These are phyloP conservation scores for Dendrocincla tyrannina DNA, from an alignment of 2,797 vertebrate genomes.

Conservation along the genomic window DNA sequence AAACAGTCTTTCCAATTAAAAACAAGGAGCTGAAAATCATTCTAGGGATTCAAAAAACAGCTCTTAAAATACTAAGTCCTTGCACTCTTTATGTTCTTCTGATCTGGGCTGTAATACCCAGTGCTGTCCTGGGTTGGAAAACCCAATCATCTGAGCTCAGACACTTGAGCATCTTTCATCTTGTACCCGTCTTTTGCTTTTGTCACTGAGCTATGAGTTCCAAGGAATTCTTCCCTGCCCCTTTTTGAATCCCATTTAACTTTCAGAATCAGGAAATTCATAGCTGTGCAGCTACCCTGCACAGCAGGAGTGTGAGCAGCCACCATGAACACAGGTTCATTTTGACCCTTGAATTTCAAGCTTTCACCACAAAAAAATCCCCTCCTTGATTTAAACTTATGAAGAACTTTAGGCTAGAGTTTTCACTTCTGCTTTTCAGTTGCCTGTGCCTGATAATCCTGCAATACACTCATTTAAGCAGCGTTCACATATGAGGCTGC, in stretches of 20 bases:
- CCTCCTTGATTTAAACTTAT: background rate
- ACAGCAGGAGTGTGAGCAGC: background rate
- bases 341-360: background rate
- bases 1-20: background rate
- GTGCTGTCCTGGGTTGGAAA: background rate
- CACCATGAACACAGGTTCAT: background rate
- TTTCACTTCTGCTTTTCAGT: background rate
- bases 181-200: background rate
- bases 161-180: background rate
- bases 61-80: background rate
- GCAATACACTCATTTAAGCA: background rate
- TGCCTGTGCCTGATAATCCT: background rate
- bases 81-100: background rate
- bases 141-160: background rate
- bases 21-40: background rate
- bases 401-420: background rate
- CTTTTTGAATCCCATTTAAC: background rate
- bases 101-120: background rate
- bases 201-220: background rate
- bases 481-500: background rate
- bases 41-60: background rate
- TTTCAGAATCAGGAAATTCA: background rate
- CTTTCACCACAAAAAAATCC: background rate
- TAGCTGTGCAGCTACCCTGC: background rate
- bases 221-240: background rate